Base-by-base conservation (phyloP, 2,797 vertebrate genomes). In the Labeo calbasu region DNA sequence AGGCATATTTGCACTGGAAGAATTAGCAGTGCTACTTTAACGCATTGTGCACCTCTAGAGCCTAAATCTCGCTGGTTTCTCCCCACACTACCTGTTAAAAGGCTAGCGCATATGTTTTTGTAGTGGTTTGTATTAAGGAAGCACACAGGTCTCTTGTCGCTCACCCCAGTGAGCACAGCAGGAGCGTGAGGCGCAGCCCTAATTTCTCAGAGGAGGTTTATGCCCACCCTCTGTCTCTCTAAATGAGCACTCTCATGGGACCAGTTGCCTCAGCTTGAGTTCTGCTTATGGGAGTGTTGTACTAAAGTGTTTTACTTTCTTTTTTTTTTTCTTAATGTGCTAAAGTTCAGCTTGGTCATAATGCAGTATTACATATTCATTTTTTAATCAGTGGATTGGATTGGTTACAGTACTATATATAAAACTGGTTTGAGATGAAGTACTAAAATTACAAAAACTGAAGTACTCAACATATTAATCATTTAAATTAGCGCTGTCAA, bases 211-310 rank as follows among this genome's bases (percentile, higher is more conserved):
- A 87, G 87, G 90, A 88, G 15, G 61, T 80, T 2, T 6, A 40
- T n/a, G 23, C 23, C 14, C 82, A 32, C n/a, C 55, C 84, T 85
- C 81, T 50, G 84, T 90, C 84, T 90, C 81, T 92, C 91, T 91
- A 94, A 94, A 93, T 94, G 90, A 84, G 81, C n/a, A 69, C 51
- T 68, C 92, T 91, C 88, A 50, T 51, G 91, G 89, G 91, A 92
- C 85, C 82, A 81, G 82, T 79, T 79, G 48, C 85, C 71, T 90
- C 46, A 90, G 89, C 91, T 93, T 93, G 91, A 93, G 93, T 92
- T 89, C 76, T 28, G 40, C 68, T 83, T 83, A 86, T 85, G 79
- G 46, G 46, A 40, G 82, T 65, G 13, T 87, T 84, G 80, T 88
- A 72, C 53, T 73, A 68, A 89, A 82, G 87, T 77, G 83, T 84